These are phyloP conservation scores for Eira barbara DNA, from an alignment of 2,113 vertebrate species.

Conservation along the genomic window DNA sequence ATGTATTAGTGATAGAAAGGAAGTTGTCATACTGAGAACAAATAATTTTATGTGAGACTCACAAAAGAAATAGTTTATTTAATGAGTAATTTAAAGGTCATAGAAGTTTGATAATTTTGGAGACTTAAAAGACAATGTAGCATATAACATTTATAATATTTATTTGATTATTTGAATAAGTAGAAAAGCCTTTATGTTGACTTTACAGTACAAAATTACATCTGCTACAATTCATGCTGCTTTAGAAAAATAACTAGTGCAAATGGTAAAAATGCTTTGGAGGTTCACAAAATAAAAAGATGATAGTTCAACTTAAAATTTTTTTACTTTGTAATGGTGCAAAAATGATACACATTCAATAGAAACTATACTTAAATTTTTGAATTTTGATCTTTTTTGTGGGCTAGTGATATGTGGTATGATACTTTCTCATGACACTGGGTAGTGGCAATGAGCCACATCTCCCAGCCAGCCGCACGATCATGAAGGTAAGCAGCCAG, in stretches of 20 bases:
- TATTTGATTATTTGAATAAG: not conserved
- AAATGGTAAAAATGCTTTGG: not conserved
- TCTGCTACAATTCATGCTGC: not conserved
- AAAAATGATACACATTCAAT: not conserved
- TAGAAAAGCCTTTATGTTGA: not conserved
- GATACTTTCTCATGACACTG: not conserved
- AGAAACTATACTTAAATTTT: not conserved
- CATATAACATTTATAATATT: not conserved
- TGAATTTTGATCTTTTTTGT: not conserved
- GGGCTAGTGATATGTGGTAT: not conserved
- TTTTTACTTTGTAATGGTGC: not conserved
- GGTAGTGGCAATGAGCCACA: not conserved
- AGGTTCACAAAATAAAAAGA: not conserved
- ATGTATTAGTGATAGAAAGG: not conserved
- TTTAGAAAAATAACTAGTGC: not conserved
- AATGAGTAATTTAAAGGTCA: not conserved
- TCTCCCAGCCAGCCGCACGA: not conserved
- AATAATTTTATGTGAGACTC: not conserved
- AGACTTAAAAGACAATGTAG: not conserved
- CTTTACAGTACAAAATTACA: not conserved
- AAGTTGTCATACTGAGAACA: not conserved
- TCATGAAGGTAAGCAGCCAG: not conserved
- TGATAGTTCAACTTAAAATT: not conserved
- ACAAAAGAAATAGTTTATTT: not conserved
- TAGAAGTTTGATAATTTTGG: not conserved